Conservation (phyloP, 2,888 invertebrate species). For the Meta bourneti region DNA sequence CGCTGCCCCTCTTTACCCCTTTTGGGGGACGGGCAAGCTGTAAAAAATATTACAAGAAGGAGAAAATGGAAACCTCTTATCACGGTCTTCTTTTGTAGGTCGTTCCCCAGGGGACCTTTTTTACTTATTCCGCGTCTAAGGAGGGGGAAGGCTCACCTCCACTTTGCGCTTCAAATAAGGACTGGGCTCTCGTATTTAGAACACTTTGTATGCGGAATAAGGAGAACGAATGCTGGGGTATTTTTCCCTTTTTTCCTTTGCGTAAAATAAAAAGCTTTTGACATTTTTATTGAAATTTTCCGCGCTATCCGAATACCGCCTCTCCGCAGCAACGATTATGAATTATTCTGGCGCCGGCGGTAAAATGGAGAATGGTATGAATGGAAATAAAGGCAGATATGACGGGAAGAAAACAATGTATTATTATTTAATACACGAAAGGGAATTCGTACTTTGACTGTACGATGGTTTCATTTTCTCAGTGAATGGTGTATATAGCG, state of each 20-base stretch:
- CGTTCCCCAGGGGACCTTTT: slow-evolving; percentile 38
- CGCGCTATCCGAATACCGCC: background rate
- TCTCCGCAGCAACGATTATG: slow-evolving; percentile 26
- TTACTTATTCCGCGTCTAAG: slow-evolving; percentile 2
- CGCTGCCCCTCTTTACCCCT: background rate
- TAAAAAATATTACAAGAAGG: slow-evolving; percentile 27
- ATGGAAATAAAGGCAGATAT: background rate
- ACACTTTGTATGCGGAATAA: slow-evolving; percentile 29
- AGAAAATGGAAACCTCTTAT: slow-evolving; percentile 30
- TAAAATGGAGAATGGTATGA: background rate
- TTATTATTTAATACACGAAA: background rate
- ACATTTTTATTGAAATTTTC: slow-evolving; percentile 52
- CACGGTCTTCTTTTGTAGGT: slow-evolving; percentile 25
- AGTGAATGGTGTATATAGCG: no score
- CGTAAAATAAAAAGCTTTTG: slow-evolving; percentile 31
- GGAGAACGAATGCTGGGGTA: no score
- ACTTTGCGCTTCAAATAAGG: slow-evolving; percentile 27
- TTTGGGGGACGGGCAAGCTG: background rate
- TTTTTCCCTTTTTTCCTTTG: background rate
- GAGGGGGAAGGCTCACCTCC: background rate
- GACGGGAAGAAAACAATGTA: background rate
- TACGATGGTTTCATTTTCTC: background rate
- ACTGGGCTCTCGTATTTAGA: slow-evolving; percentile 39
- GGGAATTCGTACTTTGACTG: background rate
- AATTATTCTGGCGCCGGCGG: slow-evolving; percentile 32